These are phyloP conservation scores for Steatocranus sp. DNA, from an alignment of 2,797 vertebrate species.

Conservation along the genomic window DNA sequence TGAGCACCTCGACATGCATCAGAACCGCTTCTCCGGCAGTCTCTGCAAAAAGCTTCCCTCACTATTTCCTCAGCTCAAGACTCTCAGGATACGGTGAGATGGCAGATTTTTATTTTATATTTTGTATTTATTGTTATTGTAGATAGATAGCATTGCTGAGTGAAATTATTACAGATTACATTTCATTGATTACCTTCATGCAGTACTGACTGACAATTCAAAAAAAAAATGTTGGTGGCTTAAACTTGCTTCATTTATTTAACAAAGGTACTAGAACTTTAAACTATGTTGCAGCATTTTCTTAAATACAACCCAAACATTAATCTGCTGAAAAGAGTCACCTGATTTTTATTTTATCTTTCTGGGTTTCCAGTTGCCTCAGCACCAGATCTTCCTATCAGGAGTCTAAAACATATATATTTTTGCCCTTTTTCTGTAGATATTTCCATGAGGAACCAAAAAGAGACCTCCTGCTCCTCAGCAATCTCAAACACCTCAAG, in stretches of 20 bases:
- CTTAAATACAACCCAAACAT: not conserved
- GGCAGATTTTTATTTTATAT: not conserved
- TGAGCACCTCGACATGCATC: slow-evolving; percentile 56
- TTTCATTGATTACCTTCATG: not conserved
- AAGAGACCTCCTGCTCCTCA: slow-evolving; percentile 57
- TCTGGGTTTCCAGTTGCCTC: not conserved
- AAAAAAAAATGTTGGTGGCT: not conserved
- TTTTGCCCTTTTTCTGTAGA: not conserved
- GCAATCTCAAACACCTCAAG: slow-evolving; percentile 47
- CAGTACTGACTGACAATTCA: not conserved
- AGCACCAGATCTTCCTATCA: not conserved
- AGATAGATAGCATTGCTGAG: rapidly evolving
- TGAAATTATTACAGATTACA: not conserved
- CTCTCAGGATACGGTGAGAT: slow-evolving; percentile 56
- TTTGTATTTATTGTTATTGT: not conserved
- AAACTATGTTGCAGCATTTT: not conserved
- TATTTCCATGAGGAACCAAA: slow-evolving; percentile 54
- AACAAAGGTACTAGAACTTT: not conserved
- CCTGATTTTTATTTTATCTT: rapidly evolving
- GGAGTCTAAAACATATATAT: not conserved
- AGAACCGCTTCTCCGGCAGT: slow-evolving; percentile 63
- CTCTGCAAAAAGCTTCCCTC: slow-evolving; percentile 57
- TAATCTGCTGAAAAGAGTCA: not conserved
- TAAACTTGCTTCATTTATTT: not conserved
- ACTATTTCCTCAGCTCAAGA: slow-evolving; percentile 55